Conservation (phyloP, 2,113 vertebrate genomes). For the Scalopus aquaticus region DNA sequence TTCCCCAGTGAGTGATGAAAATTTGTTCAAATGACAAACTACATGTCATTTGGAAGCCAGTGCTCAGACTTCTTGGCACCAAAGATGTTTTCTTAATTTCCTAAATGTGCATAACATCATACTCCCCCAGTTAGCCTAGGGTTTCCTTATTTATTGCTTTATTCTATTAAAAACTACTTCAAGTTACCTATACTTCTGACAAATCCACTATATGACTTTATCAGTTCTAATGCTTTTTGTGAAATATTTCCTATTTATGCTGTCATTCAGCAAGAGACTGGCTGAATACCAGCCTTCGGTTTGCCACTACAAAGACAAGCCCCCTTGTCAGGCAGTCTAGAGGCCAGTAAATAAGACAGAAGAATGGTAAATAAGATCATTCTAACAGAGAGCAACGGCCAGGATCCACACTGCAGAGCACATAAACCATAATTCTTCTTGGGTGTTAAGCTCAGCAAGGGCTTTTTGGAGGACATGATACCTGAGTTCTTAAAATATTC, state of each 20-base stretch:
- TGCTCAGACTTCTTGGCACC: constrained; percentile 67
- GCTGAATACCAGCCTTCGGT: neutral
- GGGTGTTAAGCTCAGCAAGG: neutral
- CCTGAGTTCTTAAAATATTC: neutral
- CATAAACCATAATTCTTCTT: neutral
- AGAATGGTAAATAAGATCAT: neutral
- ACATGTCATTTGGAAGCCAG: neutral
- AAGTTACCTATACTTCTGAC: constrained; percentile 6
- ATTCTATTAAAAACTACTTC: constrained; percentile 57
- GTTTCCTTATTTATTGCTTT: neutral
- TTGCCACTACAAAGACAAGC: neutral
- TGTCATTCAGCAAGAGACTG: neutral
- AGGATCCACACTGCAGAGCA: neutral
- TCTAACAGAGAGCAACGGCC: fast-evolving
- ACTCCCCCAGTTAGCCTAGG: neutral
- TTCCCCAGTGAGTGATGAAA: constrained; percentile 70
- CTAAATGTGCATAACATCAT: constrained; percentile 38
- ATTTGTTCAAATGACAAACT: constrained; percentile 47
- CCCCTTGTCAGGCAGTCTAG: neutral
- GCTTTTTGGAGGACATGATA: neutral
- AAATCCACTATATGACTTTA: constrained; percentile 45
- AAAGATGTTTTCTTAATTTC: constrained; percentile 34
- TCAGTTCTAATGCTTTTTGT: constrained; percentile 16
- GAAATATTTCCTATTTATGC: neutral
- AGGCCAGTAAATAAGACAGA: neutral